Conservation (phyloP, 2,888 invertebrate genomes). For the Protophormia terraenovae region DNA sequence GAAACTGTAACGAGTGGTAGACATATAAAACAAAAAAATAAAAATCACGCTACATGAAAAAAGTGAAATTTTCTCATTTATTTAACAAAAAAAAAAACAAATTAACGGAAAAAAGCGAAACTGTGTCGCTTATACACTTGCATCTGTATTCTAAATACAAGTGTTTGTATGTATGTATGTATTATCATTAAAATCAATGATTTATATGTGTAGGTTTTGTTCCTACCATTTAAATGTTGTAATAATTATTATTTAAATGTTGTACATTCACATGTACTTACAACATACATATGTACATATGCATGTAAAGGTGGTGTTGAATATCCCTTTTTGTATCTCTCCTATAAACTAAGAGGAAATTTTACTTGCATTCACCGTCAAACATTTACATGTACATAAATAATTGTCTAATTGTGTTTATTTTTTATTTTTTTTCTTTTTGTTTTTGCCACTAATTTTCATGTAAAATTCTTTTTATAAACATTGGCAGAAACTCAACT, state of each 20-base stretch:
- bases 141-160: slow-evolving; percentile 1
- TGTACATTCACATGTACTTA: too few relatives aligned
- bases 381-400: background rate
- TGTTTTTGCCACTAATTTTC: slow-evolving; percentile 18
- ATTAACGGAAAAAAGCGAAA: slow-evolving; percentile 26
- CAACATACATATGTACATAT: background rate
- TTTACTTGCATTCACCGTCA: background rate
- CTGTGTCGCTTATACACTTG: slow-evolving; percentile 39
- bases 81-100: slow-evolving; percentile 2
- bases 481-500: slow-evolving; percentile 56
- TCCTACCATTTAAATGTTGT: slow-evolving; percentile 21
- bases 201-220: slow-evolving; percentile 5
- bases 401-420: slow-evolving; percentile 17
- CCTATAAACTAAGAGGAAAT: background rate
- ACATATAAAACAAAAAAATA: slow-evolving; percentile 11
- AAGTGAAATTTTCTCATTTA: slow-evolving; percentile 47
- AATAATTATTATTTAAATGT: background rate
- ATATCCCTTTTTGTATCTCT: background rate
- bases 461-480: slow-evolving; percentile 46
- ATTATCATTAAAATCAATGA: slow-evolving; percentile 22
- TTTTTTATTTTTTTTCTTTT: background rate
- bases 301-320: background rate
- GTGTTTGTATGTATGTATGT: background rate
- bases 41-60: slow-evolving; percentile 5
- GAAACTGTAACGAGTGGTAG: slow-evolving; percentile 53